phyloP scores from a whole-genome alignment of 2,797 vertebrate species.

The Nothura maculosa region DNA sequence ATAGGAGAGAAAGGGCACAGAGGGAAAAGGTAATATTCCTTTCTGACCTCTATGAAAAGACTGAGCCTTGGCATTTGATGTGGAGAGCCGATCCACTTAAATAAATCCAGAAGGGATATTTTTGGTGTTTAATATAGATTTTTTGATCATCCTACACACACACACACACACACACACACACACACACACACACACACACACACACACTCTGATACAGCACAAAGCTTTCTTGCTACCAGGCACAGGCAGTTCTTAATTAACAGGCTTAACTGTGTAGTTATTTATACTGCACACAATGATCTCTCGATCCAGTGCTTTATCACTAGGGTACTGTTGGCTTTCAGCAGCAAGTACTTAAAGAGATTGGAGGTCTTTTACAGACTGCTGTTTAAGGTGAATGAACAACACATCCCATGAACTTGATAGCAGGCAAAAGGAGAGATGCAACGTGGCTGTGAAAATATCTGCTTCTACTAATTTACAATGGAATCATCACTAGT shows the following conservation, averaged over 20 bases:
- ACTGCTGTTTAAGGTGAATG: background rate
- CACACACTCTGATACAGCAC: background rate
- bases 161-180: background rate
- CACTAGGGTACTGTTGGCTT: background rate
- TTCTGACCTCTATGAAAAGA: background rate
- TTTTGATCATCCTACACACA: background rate
- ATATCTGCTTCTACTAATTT: background rate
- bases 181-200: background rate
- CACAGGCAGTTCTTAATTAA: constrained; percentile 57
- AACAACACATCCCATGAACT: background rate
- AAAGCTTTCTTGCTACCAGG: background rate
- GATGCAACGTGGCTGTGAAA: background rate
- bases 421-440: background rate
- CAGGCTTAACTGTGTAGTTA: constrained; percentile 2
- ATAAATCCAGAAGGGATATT: background rate
- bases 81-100: background rate
- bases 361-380: background rate
- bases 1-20: accelerated
- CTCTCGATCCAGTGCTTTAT: background rate
- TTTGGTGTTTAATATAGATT: background rate
- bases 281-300: constrained; percentile 38
- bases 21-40: background rate
- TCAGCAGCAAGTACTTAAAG: background rate
- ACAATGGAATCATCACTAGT: background rate
- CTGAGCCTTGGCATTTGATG: background rate